Conservation (phyloP, 2,113 vertebrate species). For the Sialia sialis region DNA sequence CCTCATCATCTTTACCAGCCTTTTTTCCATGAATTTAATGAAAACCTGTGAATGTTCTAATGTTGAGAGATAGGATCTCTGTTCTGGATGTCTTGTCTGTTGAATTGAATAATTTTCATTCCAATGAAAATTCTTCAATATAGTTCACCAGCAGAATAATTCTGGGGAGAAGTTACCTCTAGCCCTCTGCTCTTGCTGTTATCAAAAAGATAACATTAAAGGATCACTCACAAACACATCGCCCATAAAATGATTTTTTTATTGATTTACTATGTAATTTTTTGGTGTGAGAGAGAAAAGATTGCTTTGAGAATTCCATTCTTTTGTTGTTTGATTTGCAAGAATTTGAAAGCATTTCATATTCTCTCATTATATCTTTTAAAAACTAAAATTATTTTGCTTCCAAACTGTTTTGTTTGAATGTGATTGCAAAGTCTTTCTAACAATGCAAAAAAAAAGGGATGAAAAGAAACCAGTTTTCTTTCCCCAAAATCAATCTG, state of each 20-base stretch:
- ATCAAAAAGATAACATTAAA: conserved; percentile 74
- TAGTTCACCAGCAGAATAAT: conserved; percentile 67
- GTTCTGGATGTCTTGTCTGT: conserved; percentile 75
- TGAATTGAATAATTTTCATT: conserved; percentile 68
- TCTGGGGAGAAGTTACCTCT: conserved; percentile 61
- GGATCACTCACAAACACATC: conserved; percentile 73
- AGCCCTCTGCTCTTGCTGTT: conserved; percentile 71
- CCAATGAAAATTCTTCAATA: conserved; percentile 77
- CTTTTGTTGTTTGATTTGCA: background rate
- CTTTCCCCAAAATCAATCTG: background rate
- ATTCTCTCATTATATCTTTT: background rate
- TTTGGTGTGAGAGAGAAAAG: conserved; percentile 30
- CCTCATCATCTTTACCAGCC: background rate
- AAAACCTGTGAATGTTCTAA: background rate
- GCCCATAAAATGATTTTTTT: conserved; percentile 58
- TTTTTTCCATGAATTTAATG: background rate
- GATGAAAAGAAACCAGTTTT: background rate
- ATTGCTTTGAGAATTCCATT: background rate
- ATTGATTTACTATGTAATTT: conserved; percentile 61
- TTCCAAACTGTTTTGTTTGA: background rate
- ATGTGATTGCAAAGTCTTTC: background rate
- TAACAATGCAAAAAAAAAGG: background rate
- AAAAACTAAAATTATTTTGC: background rate
- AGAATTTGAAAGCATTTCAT: background rate
- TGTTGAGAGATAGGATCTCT: background rate